Evolutionary conservation across 2,888 invertebrate species (phyloP).

Genomic region (Malthinus flaveolus): DNA sequence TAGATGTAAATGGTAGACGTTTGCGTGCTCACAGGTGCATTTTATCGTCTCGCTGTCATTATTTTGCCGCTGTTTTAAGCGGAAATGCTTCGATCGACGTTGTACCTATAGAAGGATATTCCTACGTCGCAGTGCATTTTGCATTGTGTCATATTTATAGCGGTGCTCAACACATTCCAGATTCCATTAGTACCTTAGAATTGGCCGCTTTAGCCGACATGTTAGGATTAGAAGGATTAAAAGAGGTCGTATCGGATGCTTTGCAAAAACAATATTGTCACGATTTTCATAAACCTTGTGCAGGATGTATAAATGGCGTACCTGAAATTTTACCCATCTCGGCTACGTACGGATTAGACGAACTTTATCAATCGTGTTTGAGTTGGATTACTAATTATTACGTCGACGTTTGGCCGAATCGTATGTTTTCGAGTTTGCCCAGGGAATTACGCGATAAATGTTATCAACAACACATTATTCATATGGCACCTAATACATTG

Average conservation of each 20-base stretch:
- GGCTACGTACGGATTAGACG: slow-evolving; percentile 83
- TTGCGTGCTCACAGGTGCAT: slow-evolving; percentile 92
- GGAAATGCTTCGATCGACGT: slow-evolving; percentile 62
- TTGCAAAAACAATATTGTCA: slow-evolving; percentile 85
- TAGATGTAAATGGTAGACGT: slow-evolving; percentile 80
- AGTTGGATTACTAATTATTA: slow-evolving; percentile 89
- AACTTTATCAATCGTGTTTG: slow-evolving; percentile 82
- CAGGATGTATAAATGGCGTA: slow-evolving; percentile 83
- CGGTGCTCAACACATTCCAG: slow-evolving; percentile 86
- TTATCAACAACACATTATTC: slow-evolving; percentile 78
- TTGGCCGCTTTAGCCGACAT: slow-evolving; percentile 87
- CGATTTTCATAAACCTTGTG: slow-evolving; percentile 92
- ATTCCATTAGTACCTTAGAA: slow-evolving; percentile 83
- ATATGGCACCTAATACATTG: slow-evolving; percentile 78
- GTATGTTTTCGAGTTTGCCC: slow-evolving; percentile 84
- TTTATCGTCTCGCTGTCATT: slow-evolving; percentile 87
- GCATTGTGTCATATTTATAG: slow-evolving; percentile 93
- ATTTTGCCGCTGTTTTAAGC: slow-evolving; percentile 88
- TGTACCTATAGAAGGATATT: slow-evolving; percentile 42
- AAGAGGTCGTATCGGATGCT: slow-evolving; percentile 87
- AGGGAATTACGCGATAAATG: slow-evolving; percentile 82
- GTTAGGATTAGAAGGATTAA: slow-evolving; percentile 86
- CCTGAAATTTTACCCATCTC: slow-evolving; percentile 86
- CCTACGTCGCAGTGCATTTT: slow-evolving; percentile 86
- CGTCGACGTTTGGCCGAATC: slow-evolving; percentile 87